Percentiles rank a stretch among this genome's conserved stretches.
Evolutionary conservation across 1,140 invertebrate species (phyloP).

Genomic region (Polyergus mexicanus): DNA sequence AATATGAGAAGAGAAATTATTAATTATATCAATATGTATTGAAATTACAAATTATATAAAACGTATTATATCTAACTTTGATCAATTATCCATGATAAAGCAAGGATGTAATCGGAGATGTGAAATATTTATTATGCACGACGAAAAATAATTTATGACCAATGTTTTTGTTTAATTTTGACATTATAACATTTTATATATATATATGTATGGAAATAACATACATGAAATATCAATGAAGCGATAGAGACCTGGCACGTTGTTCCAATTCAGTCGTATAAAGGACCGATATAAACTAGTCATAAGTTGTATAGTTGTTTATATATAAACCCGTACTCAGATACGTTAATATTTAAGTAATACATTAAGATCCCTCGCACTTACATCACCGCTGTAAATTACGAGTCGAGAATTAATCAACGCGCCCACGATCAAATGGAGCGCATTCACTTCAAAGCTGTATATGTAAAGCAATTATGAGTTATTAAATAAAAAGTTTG

Average conservation of each 20-base stretch:
- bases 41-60: conserved; percentile 39
- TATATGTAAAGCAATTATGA: conserved; percentile 78
- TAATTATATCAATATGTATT: conserved; percentile 30
- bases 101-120: background rate
- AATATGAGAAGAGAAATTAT: conserved; percentile 39
- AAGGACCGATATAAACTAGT: conserved; percentile 56
- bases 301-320: conserved; percentile 75
- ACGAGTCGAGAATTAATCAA: conserved; percentile 64
- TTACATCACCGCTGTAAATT: conserved; percentile 71
- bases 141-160: conserved; percentile 8
- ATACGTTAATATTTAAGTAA: conserved; percentile 61
- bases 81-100: background rate
- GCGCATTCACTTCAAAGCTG: conserved; percentile 66
- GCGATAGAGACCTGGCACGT: conserved; percentile 22
- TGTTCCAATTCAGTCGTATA: conserved; percentile 8
- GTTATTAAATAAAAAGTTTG: conserved; percentile 77
- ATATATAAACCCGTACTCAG: conserved; percentile 71
- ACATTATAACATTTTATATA: background rate
- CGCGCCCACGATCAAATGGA: conserved; percentile 8
- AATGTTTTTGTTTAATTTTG: conserved; percentile 22
- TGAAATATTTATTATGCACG: conserved; percentile 6
- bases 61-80: conserved; percentile 39
- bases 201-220: background rate
- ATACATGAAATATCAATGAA: background rate
- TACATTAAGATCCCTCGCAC: conserved; percentile 66